Conservation (phyloP, 2,888 invertebrate genomes). For the Zygothrica quintamaculata region DNA sequence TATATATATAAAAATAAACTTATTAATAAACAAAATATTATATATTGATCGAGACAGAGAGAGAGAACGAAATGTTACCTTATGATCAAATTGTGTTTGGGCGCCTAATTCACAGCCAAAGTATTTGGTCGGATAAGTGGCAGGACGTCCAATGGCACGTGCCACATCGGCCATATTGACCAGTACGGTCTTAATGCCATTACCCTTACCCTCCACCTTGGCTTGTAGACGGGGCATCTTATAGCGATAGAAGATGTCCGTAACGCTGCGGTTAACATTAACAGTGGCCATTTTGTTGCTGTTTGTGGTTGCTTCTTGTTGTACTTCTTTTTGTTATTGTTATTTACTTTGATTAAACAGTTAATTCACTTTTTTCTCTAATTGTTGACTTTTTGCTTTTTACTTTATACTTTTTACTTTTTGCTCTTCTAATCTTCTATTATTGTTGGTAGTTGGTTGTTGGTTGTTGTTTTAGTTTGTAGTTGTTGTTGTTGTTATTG, state of each 20-base stretch:
- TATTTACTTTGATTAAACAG: too few relatives aligned
- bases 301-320: too few relatives aligned
- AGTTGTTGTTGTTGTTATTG: constrained; percentile 3
- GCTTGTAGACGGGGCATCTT: constrained; percentile 99
- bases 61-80: constrained; percentile 85
- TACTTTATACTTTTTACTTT: constrained; percentile 11
- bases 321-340: too few relatives aligned
- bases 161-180: constrained; percentile 99
- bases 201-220: constrained; percentile 99
- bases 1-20: too few relatives aligned
- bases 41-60: too few relatives aligned
- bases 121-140: constrained; percentile 93
- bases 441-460: constrained; percentile 1
- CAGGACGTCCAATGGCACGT: constrained; percentile 98
- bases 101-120: constrained; percentile 99
- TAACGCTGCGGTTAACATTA: constrained; percentile 98
- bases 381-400: too few relatives aligned
- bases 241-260: constrained; percentile 99
- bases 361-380: too few relatives aligned
- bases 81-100: constrained; percentile 99
- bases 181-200: constrained; percentile 99
- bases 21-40: too few relatives aligned
- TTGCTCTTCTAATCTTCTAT: too few relatives aligned
- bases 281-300: constrained; percentile 91
- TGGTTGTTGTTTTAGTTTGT: constrained; percentile 4